Conservation (phyloP, 2,113 vertebrate species). For the Athene noctua region DNA sequence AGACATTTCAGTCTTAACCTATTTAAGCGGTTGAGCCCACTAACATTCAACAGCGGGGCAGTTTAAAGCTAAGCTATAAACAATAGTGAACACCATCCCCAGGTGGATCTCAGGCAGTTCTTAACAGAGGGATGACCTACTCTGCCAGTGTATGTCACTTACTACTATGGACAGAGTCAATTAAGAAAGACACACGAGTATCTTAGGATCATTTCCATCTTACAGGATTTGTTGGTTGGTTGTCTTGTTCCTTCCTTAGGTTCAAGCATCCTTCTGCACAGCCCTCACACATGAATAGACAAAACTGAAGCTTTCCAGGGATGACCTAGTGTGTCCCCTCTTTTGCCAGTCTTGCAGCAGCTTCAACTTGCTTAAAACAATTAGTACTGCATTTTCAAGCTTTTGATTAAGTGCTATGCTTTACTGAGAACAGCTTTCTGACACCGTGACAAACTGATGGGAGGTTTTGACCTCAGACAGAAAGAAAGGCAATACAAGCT, state of each 20-base stretch:
- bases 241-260: neutral
- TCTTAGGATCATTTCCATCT: neutral
- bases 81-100: neutral
- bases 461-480: neutral
- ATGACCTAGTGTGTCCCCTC: neutral
- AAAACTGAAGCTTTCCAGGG: neutral
- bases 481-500: neutral
- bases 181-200: neutral
- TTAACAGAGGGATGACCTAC: neutral
- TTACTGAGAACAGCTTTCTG: neutral
- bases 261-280: neutral
- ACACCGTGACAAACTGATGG: neutral
- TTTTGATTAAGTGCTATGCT: neutral
- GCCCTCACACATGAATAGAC: rapidly evolving
- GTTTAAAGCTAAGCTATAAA: neutral
- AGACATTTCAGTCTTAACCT: neutral
- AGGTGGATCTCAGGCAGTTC: neutral
- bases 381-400: neutral
- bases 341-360: neutral
- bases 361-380: neutral
- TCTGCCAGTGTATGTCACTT: neutral
- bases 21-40: neutral
- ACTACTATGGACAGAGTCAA: neutral
- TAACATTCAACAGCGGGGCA: neutral
- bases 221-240: neutral